Percentiles rank a stretch among this genome's conserved stretches.
phyloP scores from a whole-genome alignment of 1,140 invertebrate genomes.

The Ericerus pela region DNA sequence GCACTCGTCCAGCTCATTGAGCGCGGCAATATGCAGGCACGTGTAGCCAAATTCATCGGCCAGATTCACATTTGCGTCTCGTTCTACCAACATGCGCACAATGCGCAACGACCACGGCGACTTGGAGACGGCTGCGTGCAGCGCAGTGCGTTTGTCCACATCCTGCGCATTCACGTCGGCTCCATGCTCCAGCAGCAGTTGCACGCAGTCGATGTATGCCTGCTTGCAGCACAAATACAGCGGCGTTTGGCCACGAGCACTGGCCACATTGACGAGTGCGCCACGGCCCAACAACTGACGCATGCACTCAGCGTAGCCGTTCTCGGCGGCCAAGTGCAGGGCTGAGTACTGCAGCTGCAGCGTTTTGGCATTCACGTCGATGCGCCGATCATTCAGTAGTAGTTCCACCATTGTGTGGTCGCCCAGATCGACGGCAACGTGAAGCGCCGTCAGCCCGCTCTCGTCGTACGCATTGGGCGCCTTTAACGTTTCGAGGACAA shows the following conservation, averaged over 20 bases:
- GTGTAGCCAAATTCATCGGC: slow-evolving; percentile 80
- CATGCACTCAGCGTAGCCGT: slow-evolving; percentile 53
- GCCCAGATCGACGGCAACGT: slow-evolving; percentile 58
- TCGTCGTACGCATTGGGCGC: slow-evolving; percentile 50
- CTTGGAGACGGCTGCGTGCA: slow-evolving; percentile 62
- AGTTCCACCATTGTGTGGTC: slow-evolving; percentile 44
- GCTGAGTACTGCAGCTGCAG: slow-evolving; percentile 39
- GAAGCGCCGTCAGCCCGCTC: slow-evolving; percentile 56
- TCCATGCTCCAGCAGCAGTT: slow-evolving; percentile 52
- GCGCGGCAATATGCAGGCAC: slow-evolving; percentile 68
- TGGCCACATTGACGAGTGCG: slow-evolving; percentile 50
- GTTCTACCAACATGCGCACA: slow-evolving; percentile 51
- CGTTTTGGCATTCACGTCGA: slow-evolving; percentile 20
- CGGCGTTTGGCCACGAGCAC: slow-evolving; percentile 57
- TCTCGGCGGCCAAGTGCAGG: slow-evolving; percentile 58
- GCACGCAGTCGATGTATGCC: slow-evolving; percentile 60
- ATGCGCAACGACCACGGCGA: slow-evolving; percentile 56
- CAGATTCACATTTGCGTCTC: slow-evolving; percentile 66
- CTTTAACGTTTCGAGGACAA: slow-evolving; percentile 51
- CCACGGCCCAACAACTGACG: slow-evolving; percentile 49
- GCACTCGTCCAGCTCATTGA: slow-evolving; percentile 64
- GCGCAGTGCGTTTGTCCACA: slow-evolving; percentile 54
- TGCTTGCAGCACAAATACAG: slow-evolving; percentile 58
- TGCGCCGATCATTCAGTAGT: slow-evolving; percentile 18
- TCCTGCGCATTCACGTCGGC: slow-evolving; percentile 59